Percentiles rank a stretch among this genome's conserved stretches.
phyloP scores from a whole-genome alignment of 2,113 vertebrate species.

The Prolemur simus region DNA sequence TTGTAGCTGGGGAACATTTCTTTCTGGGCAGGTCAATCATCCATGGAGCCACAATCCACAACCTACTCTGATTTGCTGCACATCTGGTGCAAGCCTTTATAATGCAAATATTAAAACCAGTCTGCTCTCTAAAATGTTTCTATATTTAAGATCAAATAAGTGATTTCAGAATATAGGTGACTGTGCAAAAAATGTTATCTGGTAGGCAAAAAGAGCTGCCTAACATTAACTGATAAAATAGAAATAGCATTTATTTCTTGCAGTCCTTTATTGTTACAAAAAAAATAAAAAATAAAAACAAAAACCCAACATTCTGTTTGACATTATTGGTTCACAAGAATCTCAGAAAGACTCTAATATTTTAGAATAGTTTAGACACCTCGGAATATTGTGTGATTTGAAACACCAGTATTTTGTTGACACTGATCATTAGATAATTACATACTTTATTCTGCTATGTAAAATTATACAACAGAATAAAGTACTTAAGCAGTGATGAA shows the following conservation, averaged over 20 bases:
- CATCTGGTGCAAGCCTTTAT: constrained; percentile 48
- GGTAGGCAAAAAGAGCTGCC: neutral
- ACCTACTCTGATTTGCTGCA: constrained; percentile 49
- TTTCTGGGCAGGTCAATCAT: constrained; percentile 52
- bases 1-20: constrained; percentile 40
- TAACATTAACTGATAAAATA: constrained; percentile 1
- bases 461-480: neutral
- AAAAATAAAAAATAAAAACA: no score
- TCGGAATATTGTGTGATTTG: neutral
- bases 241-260: neutral
- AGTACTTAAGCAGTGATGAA: neutral
- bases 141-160: constrained; percentile 26
- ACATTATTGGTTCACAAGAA: neutral
- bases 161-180: neutral
- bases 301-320: neutral
- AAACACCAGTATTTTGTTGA: neutral
- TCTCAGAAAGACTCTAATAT: neutral
- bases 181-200: neutral
- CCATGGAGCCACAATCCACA: constrained; percentile 26
- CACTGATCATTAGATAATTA: neutral
- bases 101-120: constrained; percentile 49
- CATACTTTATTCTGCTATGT: neutral
- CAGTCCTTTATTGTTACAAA: neutral
- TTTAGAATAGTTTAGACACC: neutral
- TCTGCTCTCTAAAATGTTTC: constrained; percentile 23